Conservation (phyloP, 1,140 invertebrate species). For the Anastrepha ludens region DNA sequence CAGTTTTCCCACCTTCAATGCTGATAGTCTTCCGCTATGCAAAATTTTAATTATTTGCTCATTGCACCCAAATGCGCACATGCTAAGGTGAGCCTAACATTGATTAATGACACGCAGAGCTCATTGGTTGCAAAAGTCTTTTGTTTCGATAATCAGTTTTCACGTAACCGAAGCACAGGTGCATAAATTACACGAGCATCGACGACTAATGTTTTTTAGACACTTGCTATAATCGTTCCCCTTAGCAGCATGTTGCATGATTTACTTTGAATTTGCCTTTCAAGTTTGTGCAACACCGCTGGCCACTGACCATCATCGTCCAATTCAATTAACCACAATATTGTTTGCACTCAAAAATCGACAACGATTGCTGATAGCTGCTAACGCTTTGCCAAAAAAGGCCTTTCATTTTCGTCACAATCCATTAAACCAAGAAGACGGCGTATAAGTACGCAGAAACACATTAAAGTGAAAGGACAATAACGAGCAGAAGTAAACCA, state of each 20-base stretch:
- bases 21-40: too few species aligned
- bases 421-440: conserved; percentile 5
- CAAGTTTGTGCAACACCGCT: background rate
- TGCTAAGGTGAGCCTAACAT: background rate
- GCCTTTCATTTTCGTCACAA: conserved; percentile 1
- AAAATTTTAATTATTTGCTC: background rate
- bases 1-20: too few species aligned
- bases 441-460: background rate
- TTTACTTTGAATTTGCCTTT: background rate
- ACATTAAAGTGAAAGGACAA: conserved; percentile 42
- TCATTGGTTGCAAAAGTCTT: background rate
- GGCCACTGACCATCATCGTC: background rate
- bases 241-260: conserved; percentile 31
- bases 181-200: conserved; percentile 25
- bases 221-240: conserved; percentile 5
- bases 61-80: background rate
- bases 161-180: conserved; percentile 42
- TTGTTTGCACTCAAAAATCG: conserved; percentile 26
- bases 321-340: conserved; percentile 17
- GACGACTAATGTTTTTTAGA: background rate
- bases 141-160: conserved; percentile 35
- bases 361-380: background rate
- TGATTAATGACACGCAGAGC: conserved; percentile 37
- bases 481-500: background rate
- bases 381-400: background rate